These are phyloP conservation scores for Cosmorhoe ocellata DNA, from an alignment of 2,888 invertebrate genomes.

Conservation along the genomic window DNA sequence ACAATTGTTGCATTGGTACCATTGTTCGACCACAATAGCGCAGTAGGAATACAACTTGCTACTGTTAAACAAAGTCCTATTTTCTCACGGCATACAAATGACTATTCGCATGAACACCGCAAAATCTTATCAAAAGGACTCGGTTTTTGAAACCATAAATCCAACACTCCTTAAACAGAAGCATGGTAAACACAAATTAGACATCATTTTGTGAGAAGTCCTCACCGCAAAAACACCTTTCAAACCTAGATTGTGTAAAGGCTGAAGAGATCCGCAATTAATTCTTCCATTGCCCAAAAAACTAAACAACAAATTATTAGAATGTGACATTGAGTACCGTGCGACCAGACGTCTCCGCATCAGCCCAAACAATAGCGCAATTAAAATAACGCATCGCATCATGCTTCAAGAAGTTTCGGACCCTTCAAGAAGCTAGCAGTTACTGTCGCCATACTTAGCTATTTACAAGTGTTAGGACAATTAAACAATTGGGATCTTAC, in stretches of 20 bases:
- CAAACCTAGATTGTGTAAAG: constrained; percentile 22
- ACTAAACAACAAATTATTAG: constrained; percentile 49
- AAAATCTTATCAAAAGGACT: constrained; percentile 17
- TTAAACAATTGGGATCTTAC: constrained; percentile 78
- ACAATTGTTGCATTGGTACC: constrained; percentile 36
- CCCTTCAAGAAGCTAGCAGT: constrained; percentile 40
- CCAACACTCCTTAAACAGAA: not conserved
- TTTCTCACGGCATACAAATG: constrained; percentile 32
- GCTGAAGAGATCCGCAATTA: constrained; percentile 39
- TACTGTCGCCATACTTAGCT: constrained; percentile 55
- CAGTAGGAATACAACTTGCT: constrained; percentile 28
- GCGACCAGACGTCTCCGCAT: constrained; percentile 48
- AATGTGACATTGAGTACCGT: constrained; percentile 67
- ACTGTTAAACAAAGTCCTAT: constrained; percentile 16
- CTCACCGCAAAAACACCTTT: constrained; percentile 4
- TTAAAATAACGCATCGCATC: constrained; percentile 51
- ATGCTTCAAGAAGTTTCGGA: constrained; percentile 38
- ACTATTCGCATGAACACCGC: constrained; percentile 28
- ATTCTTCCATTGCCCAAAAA: constrained; percentile 50
- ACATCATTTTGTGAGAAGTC: no score
- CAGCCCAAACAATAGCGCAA: constrained; percentile 61
- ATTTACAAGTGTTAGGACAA: constrained; percentile 65
- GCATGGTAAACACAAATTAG: not conserved
- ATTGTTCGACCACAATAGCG: constrained; percentile 40
- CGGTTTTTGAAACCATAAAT: constrained; percentile 1